Evolutionary conservation across 2,888 invertebrate genomes (phyloP), one percentile per base, ranked within the genome.

Genomic region (Melangyna quadrimaculata): DNA sequence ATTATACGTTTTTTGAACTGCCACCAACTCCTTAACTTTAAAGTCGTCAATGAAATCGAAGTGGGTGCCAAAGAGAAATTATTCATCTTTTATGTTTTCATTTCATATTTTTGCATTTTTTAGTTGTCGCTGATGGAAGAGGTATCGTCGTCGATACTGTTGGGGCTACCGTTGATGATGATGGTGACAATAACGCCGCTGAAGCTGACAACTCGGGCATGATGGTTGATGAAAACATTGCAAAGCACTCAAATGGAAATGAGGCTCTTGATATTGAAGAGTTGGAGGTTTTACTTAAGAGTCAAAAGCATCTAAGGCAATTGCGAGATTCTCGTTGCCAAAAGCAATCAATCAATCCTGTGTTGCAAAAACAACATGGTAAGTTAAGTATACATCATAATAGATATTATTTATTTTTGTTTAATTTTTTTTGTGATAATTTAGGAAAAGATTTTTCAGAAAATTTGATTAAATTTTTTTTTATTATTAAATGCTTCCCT

Each of bases 241-340:
- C 37, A 32, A 78, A 73, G 69, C 73, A 78, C 77, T 77, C 70
- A 63, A 73, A 65, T 70, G 81, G 81, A 86, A 86, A 81, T 73
- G 77, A 81, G 61, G 51, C 77, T 67, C 86, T 86, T 69, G 63
- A 78, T 51, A 48, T 51, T 51, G 77, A 86, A 78, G 86, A 77
- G 69, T 73, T 80, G 32, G 77, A 73, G 65, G 69, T 70, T 73
- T 63, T 81, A 14, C 70, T 78, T 40, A 65, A 81, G 51, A 77
- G 84, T n/a, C 83, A 61, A n/a, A 72, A 75, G 2, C 43, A 57
- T 43, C 63, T 70, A 63, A n/a, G n/a, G n/a, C 59, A 72, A 27
- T 57, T 48, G 14, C 65, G 63, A 55, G 53, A 59, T 29, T 72
- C 55, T 61, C 32, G 67, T 79, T 77, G 53, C 35, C 17, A 59